Evolutionary conservation across 2,113 vertebrate genomes (phyloP).

Genomic region (Acanthochromis polyacanthus): DNA sequence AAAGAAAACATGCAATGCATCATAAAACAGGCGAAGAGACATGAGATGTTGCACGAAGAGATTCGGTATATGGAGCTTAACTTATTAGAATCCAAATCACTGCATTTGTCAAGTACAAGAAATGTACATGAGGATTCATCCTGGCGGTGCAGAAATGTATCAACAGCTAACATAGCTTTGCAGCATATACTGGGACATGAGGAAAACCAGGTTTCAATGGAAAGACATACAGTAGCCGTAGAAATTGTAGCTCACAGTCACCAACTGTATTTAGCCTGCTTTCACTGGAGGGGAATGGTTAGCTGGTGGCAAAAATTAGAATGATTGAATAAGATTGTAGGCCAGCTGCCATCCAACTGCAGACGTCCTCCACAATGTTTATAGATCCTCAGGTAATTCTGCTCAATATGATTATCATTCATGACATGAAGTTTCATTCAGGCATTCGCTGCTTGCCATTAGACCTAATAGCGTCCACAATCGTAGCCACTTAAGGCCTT

Average conservation of each 20-base stretch:
- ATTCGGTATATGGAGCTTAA: constrained; percentile 33
- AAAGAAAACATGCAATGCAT: constrained; percentile 61
- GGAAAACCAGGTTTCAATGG: constrained; percentile 19
- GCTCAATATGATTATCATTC: constrained; percentile 1
- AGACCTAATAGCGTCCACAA: too few species aligned
- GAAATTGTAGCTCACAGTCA: constrained; percentile 5
- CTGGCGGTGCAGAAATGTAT: constrained; percentile 26
- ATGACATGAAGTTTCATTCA: background rate
- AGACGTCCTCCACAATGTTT: background rate
- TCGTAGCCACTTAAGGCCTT: too few species aligned
- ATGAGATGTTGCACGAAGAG: constrained; percentile 41
- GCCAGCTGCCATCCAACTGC: background rate
- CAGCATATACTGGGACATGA: background rate
- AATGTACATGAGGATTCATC: constrained; percentile 25
- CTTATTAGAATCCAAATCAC: constrained; percentile 50
- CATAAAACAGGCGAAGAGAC: constrained; percentile 50
- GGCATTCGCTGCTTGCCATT: background rate
- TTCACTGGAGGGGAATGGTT: constrained; percentile 6
- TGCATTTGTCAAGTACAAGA: constrained; percentile 51
- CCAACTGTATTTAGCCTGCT: constrained; percentile 28
- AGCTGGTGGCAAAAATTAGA: constrained; percentile 20
- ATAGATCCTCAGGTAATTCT: background rate
- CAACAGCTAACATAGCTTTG: constrained; percentile 7
- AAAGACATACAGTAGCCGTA: constrained; percentile 28
- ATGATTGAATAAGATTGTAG: constrained; percentile 29